Conservation (phyloP, 2,113 vertebrate genomes). For the Loxodonta africana region DNA sequence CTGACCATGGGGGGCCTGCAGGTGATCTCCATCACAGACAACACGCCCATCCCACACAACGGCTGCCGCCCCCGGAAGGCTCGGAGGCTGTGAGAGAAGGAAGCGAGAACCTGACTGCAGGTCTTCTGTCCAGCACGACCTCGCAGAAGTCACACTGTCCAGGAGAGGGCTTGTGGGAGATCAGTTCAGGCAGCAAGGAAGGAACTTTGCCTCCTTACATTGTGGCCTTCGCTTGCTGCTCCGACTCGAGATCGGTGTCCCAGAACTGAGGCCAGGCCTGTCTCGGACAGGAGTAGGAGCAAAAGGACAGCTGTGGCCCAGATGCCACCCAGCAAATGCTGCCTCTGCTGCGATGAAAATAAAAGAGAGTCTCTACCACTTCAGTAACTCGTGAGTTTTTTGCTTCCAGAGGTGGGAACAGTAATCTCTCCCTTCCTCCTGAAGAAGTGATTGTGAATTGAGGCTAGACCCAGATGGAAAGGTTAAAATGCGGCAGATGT, state of each 20-base stretch:
- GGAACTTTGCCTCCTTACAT: neutral
- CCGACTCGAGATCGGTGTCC: accelerated
- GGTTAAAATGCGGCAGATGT: neutral
- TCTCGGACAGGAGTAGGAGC: neutral
- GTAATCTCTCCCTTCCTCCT: neutral
- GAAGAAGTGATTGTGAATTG: neutral
- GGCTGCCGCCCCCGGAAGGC: constrained; percentile 97
- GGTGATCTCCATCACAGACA: constrained; percentile 97
- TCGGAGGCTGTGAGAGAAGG: constrained; percentile 89
- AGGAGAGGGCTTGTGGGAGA: neutral
- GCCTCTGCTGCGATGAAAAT: constrained; percentile 46
- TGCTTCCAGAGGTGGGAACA: neutral
- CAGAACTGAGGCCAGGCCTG: neutral
- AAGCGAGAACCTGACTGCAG: neutral
- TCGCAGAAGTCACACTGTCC: neutral
- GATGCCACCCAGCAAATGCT: neutral
- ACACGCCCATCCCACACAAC: constrained; percentile 97
- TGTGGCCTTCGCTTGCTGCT: neutral
- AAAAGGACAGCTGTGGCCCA: neutral
- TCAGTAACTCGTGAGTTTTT: neutral
- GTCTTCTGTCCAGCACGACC: neutral
- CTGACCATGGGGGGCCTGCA: constrained; percentile 96
- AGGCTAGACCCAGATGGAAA: neutral
- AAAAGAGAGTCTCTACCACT: constrained; percentile 1
- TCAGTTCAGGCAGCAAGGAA: neutral